Percentiles rank a stretch among this genome's conserved stretches.
phyloP scores from a whole-genome alignment of 2,888 invertebrate genomes.

The Bugula neritina region DNA sequence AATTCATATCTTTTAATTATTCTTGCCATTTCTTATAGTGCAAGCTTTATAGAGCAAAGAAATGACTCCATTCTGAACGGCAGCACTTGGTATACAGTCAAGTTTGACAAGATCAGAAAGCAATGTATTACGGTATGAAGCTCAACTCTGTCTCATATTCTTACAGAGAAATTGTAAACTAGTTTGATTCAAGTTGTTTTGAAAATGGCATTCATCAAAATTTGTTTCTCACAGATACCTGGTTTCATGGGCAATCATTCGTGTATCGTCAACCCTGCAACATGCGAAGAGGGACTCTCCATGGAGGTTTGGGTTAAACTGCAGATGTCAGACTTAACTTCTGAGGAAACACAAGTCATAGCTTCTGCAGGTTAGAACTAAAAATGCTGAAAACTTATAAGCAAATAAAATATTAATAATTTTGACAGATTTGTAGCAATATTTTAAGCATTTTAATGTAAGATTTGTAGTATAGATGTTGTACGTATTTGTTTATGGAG shows the following conservation, averaged over 20 bases:
- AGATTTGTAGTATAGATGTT: no score
- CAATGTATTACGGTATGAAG: slow-evolving; percentile 18
- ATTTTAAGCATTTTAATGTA: no score
- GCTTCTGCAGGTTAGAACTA: background rate
- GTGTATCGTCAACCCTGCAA: background rate
- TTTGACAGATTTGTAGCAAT: no score
- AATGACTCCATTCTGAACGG: slow-evolving; percentile 20
- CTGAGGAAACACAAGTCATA: background rate
- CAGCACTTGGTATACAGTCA: slow-evolving; percentile 21
- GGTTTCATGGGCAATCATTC: slow-evolving; percentile 8
- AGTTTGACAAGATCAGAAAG: slow-evolving; percentile 22
- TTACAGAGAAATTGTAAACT: no score
- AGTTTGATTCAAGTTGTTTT: no score
- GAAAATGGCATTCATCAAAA: background rate
- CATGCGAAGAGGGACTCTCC: background rate
- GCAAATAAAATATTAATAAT: no score
- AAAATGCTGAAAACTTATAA: no score
- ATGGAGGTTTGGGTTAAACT: slow-evolving; percentile 15
- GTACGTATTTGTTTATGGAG: no score
- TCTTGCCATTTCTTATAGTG: no score
- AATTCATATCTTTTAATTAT: no score
- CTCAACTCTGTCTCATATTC: no score
- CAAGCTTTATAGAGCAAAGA: slow-evolving; percentile 13
- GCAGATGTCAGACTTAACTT: background rate
- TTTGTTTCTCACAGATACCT: slow-evolving; percentile 10